Conservation (phyloP, 2,113 vertebrate genomes). For the Delphinapterus leucas region DNA sequence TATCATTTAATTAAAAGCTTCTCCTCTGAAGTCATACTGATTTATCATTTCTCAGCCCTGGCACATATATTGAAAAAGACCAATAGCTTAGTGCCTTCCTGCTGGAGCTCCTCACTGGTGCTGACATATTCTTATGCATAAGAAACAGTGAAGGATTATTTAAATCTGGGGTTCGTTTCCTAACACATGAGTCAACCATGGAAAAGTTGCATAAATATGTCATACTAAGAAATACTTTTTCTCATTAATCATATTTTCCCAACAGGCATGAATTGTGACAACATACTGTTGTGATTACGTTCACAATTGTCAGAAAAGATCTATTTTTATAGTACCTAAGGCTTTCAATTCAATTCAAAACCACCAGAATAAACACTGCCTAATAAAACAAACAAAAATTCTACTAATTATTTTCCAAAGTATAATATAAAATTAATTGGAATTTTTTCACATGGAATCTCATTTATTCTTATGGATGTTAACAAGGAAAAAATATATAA, state of each 20-base stretch:
- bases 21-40: constrained; percentile 31
- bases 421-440: neutral
- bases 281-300: neutral
- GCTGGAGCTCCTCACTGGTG: neutral
- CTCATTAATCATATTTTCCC: neutral
- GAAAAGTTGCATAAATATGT: constrained; percentile 19
- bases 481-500: neutral
- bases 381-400: neutral
- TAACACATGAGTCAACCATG: neutral
- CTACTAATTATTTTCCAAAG: neutral
- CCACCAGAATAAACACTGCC: neutral
- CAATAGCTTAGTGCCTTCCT: constrained; percentile 5
- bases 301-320: neutral
- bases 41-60: constrained; percentile 48
- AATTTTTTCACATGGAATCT: neutral
- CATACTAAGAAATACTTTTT: neutral
- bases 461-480: neutral
- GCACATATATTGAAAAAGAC: constrained; percentile 21
- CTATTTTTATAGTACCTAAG: neutral
- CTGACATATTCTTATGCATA: neutral
- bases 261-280: neutral
- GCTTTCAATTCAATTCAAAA: neutral
- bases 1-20: constrained; percentile 69
- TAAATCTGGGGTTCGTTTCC: neutral
- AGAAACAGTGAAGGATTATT: neutral